Evolutionary conservation across 1,140 invertebrate genomes (phyloP), one percentile per base, ranked within the genome.

Genomic region (Saccostrea echinata): DNA sequence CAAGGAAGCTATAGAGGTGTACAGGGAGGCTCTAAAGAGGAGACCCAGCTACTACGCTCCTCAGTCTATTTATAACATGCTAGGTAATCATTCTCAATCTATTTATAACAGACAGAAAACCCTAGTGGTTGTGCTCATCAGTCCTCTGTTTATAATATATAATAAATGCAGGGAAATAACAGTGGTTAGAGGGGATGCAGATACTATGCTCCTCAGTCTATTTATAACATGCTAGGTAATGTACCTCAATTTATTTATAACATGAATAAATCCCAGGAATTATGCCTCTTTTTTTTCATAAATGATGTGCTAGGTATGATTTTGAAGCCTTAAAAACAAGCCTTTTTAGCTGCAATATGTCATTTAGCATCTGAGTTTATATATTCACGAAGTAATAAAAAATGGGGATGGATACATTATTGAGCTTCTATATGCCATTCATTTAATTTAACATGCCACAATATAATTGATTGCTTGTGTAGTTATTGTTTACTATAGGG

Each of bases 21-120:
- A 98, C 94, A 96, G 97, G 87, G 97, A 98, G 94, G 98, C 98
- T 0, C 96, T 99, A 4, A 96, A 96, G 88, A 96, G 97, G 90
- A 95, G 98, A 92, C 98, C 98, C 0, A 95, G 96, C 24, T 96
- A 97, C 93, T 98, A 98, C 93, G 96, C 97, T 88, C 97, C 97
- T 81, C 97, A 98, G 95, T 97, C 96, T 91, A 96, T 98, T n/a
- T 97, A 97, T 94, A 98, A 97, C 93, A 97, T 98, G 95, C 95
- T 98, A 87, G 97, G 95, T 95, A 91, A 85, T 93, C 88, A 35
- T 1, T 18, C 55, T 57, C 55, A 13, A 57, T 57, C 55, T 57
- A 57, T 27, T 27, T 68, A 30, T 30, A 68, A 68, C 21, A 27
- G 0, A n/a, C 12, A 2, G 64, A 11, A n/a, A 30, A 1, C 55